Evolutionary conservation across 2,797 vertebrate genomes (phyloP).

Genomic region (Poecilia picta): DNA sequence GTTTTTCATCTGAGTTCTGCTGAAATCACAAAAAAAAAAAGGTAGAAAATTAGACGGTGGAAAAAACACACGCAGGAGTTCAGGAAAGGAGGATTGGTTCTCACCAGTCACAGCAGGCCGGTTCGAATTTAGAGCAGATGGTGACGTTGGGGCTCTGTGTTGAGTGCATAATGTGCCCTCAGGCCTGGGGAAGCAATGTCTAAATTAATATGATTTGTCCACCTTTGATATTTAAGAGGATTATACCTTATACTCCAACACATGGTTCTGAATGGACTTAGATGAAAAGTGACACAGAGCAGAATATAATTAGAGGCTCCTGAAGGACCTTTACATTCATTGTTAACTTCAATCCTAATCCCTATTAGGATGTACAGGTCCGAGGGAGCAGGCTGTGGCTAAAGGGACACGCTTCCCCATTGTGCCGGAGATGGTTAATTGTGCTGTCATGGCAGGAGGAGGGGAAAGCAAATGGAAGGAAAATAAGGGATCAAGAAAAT

Average conservation of each 20-base stretch:
- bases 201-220: conserved; percentile 83
- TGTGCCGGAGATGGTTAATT: conserved; percentile 82
- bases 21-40: not conserved
- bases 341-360: conserved; percentile 86
- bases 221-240: conserved; percentile 87
- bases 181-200: conserved; percentile 68
- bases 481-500: conserved; percentile 67
- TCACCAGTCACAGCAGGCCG: conserved; percentile 50
- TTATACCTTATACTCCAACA: conserved; percentile 84
- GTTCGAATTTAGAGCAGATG: conserved; percentile 73
- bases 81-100: conserved; percentile 13
- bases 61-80: conserved; percentile 2
- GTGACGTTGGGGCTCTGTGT: conserved; percentile 59
- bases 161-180: conserved; percentile 69
- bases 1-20: not conserved
- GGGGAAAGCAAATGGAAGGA: conserved; percentile 63
- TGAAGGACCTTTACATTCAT: conserved; percentile 82
- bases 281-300: conserved; percentile 76
- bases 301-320: conserved; percentile 80
- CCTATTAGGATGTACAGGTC: conserved; percentile 81
- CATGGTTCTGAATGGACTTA: conserved; percentile 68
- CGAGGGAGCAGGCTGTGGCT: conserved; percentile 67
- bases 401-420: conserved; percentile 79
- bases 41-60: not conserved
- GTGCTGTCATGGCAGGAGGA: conserved; percentile 77